Evolutionary conservation across 2,113 vertebrate species (phyloP), one percentile per base, ranked within the genome.

Genomic region (Mus spicilegus): DNA sequence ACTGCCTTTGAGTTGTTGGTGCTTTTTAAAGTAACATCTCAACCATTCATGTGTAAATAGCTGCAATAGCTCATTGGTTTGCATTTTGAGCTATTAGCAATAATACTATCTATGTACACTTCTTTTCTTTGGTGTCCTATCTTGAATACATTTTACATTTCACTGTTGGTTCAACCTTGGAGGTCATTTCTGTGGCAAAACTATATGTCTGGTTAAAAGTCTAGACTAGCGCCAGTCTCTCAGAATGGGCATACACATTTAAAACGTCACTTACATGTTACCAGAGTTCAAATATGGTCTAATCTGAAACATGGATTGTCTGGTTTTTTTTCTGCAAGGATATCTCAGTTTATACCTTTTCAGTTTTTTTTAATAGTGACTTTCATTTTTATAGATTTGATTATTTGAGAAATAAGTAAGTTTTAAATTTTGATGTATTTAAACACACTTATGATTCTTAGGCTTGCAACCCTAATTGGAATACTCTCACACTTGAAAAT

Each of bases 351-450:
- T 91, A 63, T 5, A 13, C 72, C 7, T 85, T 91, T 87, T 56
- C 49, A 36, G 77, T 56, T 54, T 70, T 56, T n/a, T 33, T 56
- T 2, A 81, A 75, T 76, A 90, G 69, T 46, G 6, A 42, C 0
- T 73, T 85, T 76, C 1, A 73, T 72, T 86, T 89, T 82, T 90
- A 75, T 75, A 26, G 10, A 46, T 49, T 33, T 89, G 7, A 0
- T 1, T 36, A 61, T 69, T 88, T 85, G 36, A 67, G 87, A 88
- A 94, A 61, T 46, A 81, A 56, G 10, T 65, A 77, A 4, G 78
- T 56, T 92, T 94, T 88, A 75, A 93, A 56, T 56, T 58, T 80
- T 92, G 87, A 63, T 67, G 19, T 56, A 75, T 39, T 85, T 88
- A 80, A 61, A 67, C 82, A 24, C 7, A 92, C 36, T 90, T 91